Evolutionary conservation across 2,113 vertebrate genomes (phyloP), one percentile per base, ranked within the genome.

Genomic region (Callipepla californica): DNA sequence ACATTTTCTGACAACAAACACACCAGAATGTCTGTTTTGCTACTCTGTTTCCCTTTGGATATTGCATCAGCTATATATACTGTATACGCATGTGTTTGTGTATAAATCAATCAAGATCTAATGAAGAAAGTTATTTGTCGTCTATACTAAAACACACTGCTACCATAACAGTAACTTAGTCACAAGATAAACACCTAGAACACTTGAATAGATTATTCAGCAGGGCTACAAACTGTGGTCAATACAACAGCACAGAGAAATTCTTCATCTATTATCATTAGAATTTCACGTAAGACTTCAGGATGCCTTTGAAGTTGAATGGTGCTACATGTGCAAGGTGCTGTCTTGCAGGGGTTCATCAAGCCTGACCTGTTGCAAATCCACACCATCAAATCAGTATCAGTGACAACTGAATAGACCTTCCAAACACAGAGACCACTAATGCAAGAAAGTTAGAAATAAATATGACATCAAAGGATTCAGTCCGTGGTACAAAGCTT

Each of bases 1-100:
- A 91, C 87, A 94, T 82, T 88, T 85, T 87, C 85, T 95, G 89
- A 96, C 93, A 96, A 96, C 95, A 95, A 95, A 94, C 85, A 78
- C 73, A 88, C 81, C 79, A 92, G 94, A 95, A 92, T 90, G 65
- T 88, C 85, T 96, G 59, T 55, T 92, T 92, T 94, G 76, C 79
- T 86, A 19, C 73, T 87, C 58, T 83, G 47, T 70, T 85, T 93
- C 25, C 67, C 55, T 70, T 75, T 61, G 75, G 72, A 21, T 82
- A 80, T 68, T 80, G 47, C 79, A 80, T 91, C 85, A 92, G 81
- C 51, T 83, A 47, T 36, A 85, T 47, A 78, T 32, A 51, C 18
- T 47, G 15, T 87, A 55, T 72, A 87, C 82, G 42, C 75, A 42
- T 36, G 13, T 65, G 57, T 85, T 80, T 87, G n/a, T 72, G 25